Percentiles rank a stretch among this genome's conserved stretches.
phyloP scores from a whole-genome alignment of 2,797 vertebrate genomes.

The Falco novaeseelandiae region DNA sequence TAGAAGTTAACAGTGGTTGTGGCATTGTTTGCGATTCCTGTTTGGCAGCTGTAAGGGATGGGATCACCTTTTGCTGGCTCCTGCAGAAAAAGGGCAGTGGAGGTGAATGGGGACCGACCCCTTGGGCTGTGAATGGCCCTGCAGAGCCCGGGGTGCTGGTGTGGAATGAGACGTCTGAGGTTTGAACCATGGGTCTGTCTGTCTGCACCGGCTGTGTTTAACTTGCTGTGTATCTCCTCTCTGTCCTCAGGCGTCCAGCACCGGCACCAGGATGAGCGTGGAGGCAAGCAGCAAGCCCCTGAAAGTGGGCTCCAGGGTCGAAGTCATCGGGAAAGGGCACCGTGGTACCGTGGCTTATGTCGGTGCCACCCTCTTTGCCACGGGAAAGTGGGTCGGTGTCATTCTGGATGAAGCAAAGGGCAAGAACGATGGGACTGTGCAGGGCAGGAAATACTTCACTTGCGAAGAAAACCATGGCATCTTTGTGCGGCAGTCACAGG shows the following conservation, averaged over 20 bases:
- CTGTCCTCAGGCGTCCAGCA: conserved; percentile 77
- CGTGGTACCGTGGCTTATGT: conserved; percentile 92
- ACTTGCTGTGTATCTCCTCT: background rate
- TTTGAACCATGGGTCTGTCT: accelerated
- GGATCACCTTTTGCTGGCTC: background rate
- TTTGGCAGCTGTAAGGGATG: accelerated
- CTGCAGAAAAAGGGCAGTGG: accelerated
- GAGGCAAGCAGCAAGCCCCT: conserved; percentile 79
- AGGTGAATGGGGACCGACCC: accelerated
- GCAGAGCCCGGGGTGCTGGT: accelerated
- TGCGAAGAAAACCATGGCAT: conserved; percentile 96
- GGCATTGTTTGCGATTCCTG: accelerated
- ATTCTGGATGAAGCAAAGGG: conserved; percentile 94
- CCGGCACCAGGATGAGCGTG: conserved; percentile 88
- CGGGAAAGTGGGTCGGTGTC: conserved; percentile 97
- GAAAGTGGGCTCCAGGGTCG: conserved; percentile 90
- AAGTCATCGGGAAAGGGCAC: conserved; percentile 94
- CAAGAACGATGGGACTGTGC: conserved; percentile 96
- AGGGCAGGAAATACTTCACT: conserved; percentile 94
- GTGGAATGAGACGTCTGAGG: accelerated
- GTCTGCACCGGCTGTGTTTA: background rate
- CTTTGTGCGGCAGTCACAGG: conserved; percentile 96
- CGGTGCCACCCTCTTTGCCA: conserved; percentile 93
- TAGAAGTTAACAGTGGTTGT: accelerated
- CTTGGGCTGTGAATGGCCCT: accelerated